Percentiles rank a stretch among this genome's conserved stretches.
These are phyloP conservation scores for Xiphophorus couchianus DNA, from an alignment of 2,113 vertebrate genomes.

Conservation along the genomic window DNA sequence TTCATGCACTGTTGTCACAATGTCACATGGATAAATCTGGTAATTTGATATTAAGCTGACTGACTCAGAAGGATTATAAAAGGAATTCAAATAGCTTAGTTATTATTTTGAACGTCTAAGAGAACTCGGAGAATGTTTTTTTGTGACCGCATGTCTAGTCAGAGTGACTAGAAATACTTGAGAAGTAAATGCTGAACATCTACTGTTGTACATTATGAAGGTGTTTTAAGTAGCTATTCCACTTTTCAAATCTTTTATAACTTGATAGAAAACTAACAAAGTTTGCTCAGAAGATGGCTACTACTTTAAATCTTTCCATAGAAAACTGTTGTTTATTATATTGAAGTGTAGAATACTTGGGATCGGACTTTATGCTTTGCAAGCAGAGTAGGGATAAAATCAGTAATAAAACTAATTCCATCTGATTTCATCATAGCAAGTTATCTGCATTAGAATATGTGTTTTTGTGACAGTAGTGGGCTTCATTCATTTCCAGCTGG, in stretches of 20 bases:
- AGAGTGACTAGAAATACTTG: too few species aligned
- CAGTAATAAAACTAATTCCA: not conserved
- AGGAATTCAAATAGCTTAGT: not conserved
- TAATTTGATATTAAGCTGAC: not conserved
- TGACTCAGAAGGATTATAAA: not conserved
- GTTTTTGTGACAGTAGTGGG: too few species aligned
- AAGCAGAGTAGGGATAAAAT: not conserved
- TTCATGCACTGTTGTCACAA: constrained; percentile 20
- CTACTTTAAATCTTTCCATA: not conserved
- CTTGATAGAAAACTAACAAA: not conserved
- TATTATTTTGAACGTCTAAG: not conserved
- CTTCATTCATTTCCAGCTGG: too few species aligned
- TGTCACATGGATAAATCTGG: constrained; percentile 31
- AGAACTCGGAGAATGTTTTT: too few species aligned
- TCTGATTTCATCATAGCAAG: too few species aligned
- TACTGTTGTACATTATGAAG: not conserved
- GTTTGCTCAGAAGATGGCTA: not conserved
- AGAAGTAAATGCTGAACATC: too few species aligned
- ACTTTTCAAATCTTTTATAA: not conserved
- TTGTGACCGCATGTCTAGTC: too few species aligned
- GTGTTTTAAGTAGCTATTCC: not conserved
- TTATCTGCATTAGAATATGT: too few species aligned
- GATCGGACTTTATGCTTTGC: not conserved
- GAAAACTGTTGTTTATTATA: not conserved
- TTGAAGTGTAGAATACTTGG: not conserved